These are phyloP conservation scores for Trachurus trachurus DNA, from an alignment of 2,797 vertebrate genomes.

Conservation along the genomic window DNA sequence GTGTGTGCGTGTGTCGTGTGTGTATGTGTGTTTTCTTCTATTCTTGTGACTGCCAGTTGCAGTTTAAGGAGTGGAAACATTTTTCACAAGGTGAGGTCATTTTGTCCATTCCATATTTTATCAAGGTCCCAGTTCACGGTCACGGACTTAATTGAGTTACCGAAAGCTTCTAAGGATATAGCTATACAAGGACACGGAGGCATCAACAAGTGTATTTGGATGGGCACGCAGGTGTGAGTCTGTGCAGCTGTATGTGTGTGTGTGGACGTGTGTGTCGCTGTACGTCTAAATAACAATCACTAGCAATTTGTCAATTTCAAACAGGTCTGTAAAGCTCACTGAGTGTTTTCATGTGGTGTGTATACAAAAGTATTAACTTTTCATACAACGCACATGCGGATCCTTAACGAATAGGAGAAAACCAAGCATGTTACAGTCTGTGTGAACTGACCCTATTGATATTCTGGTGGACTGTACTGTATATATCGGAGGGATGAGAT, in stretches of 20 bases:
- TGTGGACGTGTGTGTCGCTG: neutral
- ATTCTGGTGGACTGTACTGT: conserved; percentile 43
- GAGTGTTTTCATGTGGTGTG: conserved; percentile 39
- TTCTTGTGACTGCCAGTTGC: conserved; percentile 31
- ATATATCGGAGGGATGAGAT: conserved; percentile 39
- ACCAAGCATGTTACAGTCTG: conserved; percentile 22
- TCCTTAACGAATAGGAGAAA: conserved; percentile 29
- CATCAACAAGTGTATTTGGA: conserved; percentile 39
- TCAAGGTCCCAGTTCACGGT: conserved; percentile 49
- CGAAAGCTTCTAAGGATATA: conserved; percentile 38
- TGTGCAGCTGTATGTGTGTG: neutral
- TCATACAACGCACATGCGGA: conserved; percentile 14
- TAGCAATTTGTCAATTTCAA: conserved; percentile 54
- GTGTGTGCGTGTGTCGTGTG: conserved; percentile 17
- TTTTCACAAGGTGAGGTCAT: conserved; percentile 60
- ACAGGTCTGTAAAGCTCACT: conserved; percentile 27
- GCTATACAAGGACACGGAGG: conserved; percentile 35
- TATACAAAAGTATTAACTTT: conserved; percentile 14
- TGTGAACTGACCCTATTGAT: conserved; percentile 51
- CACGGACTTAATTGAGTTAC: conserved; percentile 56
- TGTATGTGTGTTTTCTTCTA: conserved; percentile 27
- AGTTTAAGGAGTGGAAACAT: conserved; percentile 31
- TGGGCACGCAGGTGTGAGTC: neutral
- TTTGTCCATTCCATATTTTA: conserved; percentile 41
- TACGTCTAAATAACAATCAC: no score